A percentile compares a stretch with the other conserved stretches of the same genome.
phyloP scores from a whole-genome alignment of 1,140 invertebrate genomes.

The Spodoptera frugiperda region DNA sequence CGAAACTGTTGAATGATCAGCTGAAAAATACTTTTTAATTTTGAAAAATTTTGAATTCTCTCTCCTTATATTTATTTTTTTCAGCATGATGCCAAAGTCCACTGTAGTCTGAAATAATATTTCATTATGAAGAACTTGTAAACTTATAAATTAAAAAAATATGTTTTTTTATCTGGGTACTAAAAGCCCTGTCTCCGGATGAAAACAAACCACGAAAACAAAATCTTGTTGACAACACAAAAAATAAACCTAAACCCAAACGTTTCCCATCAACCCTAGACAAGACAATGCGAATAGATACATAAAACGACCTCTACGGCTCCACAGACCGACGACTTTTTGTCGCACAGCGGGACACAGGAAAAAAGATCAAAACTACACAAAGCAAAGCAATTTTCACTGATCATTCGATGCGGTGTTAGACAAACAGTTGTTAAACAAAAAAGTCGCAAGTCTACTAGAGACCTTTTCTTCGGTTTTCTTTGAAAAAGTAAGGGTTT shows the following conservation, averaged over 20 bases:
- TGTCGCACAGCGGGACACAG: constrained; percentile 8
- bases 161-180: too few relatives aligned
- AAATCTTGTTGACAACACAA: not conserved
- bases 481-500: not conserved
- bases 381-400: constrained; percentile 24
- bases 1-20: too few relatives aligned
- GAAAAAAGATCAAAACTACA: not conserved
- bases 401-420: constrained; percentile 27
- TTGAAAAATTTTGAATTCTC: too few relatives aligned
- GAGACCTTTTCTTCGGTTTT: not conserved
- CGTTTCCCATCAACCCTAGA: not conserved
- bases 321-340: constrained; percentile 20
- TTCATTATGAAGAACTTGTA: too few relatives aligned
- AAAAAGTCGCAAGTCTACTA: constrained; percentile 9
- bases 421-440: not conserved
- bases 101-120: too few relatives aligned
- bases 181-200: too few relatives aligned
- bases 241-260: not conserved
- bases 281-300: constrained; percentile 17
- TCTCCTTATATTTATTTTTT: too few relatives aligned
- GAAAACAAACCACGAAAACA: not conserved
- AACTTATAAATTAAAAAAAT: too few relatives aligned
- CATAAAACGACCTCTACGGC: constrained; percentile 3
- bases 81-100: too few relatives aligned
- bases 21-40: too few relatives aligned